Percentiles rank a stretch among this genome's conserved stretches.
Conservation (phyloP, 2,888 invertebrate species). For the Sclerodermus sp. region DNA sequence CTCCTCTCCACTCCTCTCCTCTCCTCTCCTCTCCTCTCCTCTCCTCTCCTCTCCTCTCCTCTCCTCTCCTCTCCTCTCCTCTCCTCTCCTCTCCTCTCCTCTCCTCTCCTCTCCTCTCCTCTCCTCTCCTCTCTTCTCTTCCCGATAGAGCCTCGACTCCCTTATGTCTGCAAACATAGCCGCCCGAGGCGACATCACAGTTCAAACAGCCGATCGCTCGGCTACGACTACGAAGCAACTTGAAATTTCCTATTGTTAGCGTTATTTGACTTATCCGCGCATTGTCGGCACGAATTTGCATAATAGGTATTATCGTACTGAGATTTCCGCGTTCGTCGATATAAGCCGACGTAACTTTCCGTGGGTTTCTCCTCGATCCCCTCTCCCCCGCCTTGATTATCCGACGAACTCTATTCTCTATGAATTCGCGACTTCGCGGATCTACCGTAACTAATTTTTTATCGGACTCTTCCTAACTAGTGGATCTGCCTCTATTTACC, state of each 20-base stretch:
- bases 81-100: neutral
- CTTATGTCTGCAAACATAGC: constrained; percentile 48
- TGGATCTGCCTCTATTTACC: no score
- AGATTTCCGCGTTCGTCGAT: constrained; percentile 16
- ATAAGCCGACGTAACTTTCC: neutral
- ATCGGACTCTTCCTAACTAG: no score
- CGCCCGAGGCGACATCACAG: constrained; percentile 46
- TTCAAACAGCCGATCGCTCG: constrained; percentile 53
- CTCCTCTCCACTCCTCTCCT: neutral
- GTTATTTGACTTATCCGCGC: constrained; percentile 43
- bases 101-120: constrained; percentile 4
- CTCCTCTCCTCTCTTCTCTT: constrained; percentile 7
- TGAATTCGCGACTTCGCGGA: no score
- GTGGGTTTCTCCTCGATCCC: no score
- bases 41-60: constrained; percentile 8
- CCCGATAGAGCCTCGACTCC: constrained; percentile 21
- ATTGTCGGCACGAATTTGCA: constrained; percentile 33
- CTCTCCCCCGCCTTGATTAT: no score
- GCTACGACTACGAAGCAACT: constrained; percentile 36
- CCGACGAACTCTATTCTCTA: no score
- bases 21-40: constrained; percentile 1
- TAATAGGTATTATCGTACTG: constrained; percentile 32
- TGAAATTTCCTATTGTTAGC: constrained; percentile 46
- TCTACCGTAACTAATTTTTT: no score
- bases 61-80: neutral